Evolutionary conservation across 92 coral and sea anemone genomes (phyloP), one percentile per base, ranked within the genome.

Genomic region (Heteractis magnifica): DNA sequence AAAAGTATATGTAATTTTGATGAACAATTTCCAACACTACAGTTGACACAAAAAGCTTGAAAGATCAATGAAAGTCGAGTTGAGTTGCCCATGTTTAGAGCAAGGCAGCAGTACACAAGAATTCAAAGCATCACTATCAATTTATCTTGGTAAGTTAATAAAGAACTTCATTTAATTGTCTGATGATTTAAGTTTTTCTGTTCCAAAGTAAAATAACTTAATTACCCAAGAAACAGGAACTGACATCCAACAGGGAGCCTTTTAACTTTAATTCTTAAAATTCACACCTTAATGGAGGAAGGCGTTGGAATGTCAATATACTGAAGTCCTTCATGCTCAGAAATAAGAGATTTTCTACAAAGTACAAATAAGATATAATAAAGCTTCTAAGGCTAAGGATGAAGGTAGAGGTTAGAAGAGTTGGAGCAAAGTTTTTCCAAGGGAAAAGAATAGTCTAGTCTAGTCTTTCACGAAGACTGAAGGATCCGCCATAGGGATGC

Each of bases 181-280:
- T 68, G 14, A 21, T n/a, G 15, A 23, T 23, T 68, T 68, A n/a
- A 26, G 20, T 41, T 68, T 26, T 50, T 68, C 73, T 68, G 12
- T 11, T 10, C 50, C 10, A 68, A 21, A 4, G 23, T 7, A 68
- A 16, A 68, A 26, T 68, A 68, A 68, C 26, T 68, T 26, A 68
- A 68, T 68, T 68, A 68, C 5, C 44, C 73, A 23, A 20, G 10
- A 68, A 68, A 10, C 44, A 26, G 73, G 49, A 68, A 68, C 13
- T 26, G 73, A 51, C 60, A 10, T 81, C 84, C 86, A 8, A 60
- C 79, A 23, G 86, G 2, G 86, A 41, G 21, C 12, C 41, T 62
- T 79, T 84, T 76, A 77, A 52, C 62, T 80, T 58, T 52, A 34
- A 80, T 80, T 64, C 81, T 76, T 12, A 52, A 65, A 23, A 85